Percentiles rank a stretch among this genome's conserved stretches.
phyloP scores from a whole-genome alignment of 1,140 invertebrate species.

The Eurosta solidaginis region DNA sequence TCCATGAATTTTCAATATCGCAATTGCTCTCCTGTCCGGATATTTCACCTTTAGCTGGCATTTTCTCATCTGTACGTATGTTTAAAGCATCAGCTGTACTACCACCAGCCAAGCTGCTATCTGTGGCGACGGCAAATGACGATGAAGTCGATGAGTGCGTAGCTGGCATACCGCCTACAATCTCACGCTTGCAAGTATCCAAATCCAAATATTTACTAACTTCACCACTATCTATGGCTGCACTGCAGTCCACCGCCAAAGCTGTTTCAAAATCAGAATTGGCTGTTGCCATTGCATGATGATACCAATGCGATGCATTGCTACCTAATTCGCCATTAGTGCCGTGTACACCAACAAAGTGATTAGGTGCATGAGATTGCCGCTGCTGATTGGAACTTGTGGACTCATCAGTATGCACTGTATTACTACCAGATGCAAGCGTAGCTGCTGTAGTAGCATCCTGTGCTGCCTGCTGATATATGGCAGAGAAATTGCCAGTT shows the following conservation, averaged over 20 bases:
- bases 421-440: slow-evolving; percentile 46
- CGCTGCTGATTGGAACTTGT: slow-evolving; percentile 19
- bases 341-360: not conserved
- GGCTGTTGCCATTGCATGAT: slow-evolving; percentile 33
- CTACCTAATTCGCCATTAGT: not conserved
- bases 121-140: slow-evolving; percentile 48
- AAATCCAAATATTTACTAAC: slow-evolving; percentile 53
- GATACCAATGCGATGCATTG: slow-evolving; percentile 29
- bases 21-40: slow-evolving; percentile 83
- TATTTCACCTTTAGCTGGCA: slow-evolving; percentile 80
- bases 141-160: slow-evolving; percentile 52
- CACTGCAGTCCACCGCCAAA: slow-evolving; percentile 45
- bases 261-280: slow-evolving; percentile 49
- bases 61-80: slow-evolving; percentile 80
- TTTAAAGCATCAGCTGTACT: slow-evolving; percentile 62
- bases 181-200: slow-evolving; percentile 55
- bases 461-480: slow-evolving; percentile 38
- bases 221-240: slow-evolving; percentile 38
- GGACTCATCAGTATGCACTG: not conserved
- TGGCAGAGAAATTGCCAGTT: slow-evolving; percentile 5
- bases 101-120: slow-evolving; percentile 51
- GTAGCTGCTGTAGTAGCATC: slow-evolving; percentile 55
- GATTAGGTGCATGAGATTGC: slow-evolving; percentile 1
- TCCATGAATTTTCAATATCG: slow-evolving; percentile 72
- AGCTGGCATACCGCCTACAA: slow-evolving; percentile 46